phyloP scores from a whole-genome alignment of 2,797 vertebrate species.

The Pogoniulus pusillus region DNA sequence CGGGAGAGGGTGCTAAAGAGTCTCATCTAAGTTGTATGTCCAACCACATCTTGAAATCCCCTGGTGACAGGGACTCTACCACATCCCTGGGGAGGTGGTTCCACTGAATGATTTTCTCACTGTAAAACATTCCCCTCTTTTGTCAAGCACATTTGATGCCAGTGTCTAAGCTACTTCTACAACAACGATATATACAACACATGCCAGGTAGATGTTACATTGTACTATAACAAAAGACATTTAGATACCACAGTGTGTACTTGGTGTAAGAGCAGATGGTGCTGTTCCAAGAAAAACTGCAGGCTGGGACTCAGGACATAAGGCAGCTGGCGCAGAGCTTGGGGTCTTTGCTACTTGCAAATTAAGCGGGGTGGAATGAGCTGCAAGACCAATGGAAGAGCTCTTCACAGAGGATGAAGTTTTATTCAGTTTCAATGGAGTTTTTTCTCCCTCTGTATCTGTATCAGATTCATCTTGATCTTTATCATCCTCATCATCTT shows the following conservation, averaged over 20 bases:
- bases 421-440: slow-evolving; percentile 78
- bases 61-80: neutral
- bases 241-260: slow-evolving; percentile 82
- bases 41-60: neutral
- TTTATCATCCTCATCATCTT: slow-evolving; percentile 85
- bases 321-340: slow-evolving; percentile 72
- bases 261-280: slow-evolving; percentile 76
- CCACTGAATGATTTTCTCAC: neutral
- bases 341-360: slow-evolving; percentile 83
- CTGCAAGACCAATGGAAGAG: slow-evolving; percentile 79
- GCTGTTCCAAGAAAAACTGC: slow-evolving; percentile 77
- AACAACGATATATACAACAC: slow-evolving; percentile 4
- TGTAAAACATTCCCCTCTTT: neutral
- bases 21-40: neutral
- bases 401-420: slow-evolving; percentile 77
- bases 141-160: neutral
- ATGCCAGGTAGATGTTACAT: neutral
- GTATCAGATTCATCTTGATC: slow-evolving; percentile 85
- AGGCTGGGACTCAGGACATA: slow-evolving; percentile 80
- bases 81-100: neutral
- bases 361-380: slow-evolving; percentile 81
- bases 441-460: slow-evolving; percentile 85
- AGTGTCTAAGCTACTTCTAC: neutral
- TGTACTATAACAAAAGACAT: slow-evolving; percentile 54
- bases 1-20: neutral